phyloP scores from a whole-genome alignment of 23 tunicate species.

The Corella eumyota region DNA sequence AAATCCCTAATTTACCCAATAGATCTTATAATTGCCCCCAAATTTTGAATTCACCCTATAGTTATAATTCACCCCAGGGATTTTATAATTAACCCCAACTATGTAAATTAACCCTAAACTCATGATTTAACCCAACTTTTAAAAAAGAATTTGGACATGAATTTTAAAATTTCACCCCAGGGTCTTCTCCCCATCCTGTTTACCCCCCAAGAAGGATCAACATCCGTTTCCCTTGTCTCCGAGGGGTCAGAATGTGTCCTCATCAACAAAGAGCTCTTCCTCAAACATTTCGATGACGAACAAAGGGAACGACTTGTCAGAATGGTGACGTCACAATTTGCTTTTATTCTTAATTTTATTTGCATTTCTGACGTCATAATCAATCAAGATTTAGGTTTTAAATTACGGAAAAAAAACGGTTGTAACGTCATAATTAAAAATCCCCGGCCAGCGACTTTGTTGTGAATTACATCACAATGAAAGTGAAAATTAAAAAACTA shows the following conservation, averaged over 20 bases:
- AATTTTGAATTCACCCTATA: too few relatives aligned
- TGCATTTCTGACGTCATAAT: background rate
- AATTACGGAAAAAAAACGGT: background rate
- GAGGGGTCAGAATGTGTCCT: conserved; percentile 84
- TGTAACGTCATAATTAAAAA: background rate
- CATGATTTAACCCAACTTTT: too few relatives aligned
- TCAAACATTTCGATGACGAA: conserved; percentile 47
- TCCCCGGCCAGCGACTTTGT: too few relatives aligned
- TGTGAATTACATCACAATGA: too few relatives aligned
- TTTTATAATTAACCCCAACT: too few relatives aligned
- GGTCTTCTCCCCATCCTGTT: conserved; percentile 46
- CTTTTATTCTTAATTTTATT: background rate
- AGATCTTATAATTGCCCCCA: too few relatives aligned
- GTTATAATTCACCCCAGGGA: too few relatives aligned
- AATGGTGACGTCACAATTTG: conserved; percentile 17
- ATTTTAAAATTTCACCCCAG: too few relatives aligned
- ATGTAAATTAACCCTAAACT: too few relatives aligned
- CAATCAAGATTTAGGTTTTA: background rate
- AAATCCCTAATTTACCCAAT: too few relatives aligned
- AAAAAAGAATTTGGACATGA: too few relatives aligned
- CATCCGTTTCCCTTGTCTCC: conserved; percentile 52
- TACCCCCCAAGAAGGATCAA: conserved; percentile 29
- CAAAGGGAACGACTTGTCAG: conserved; percentile 40
- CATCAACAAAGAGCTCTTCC: conserved; percentile 44
- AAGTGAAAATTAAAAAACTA: too few relatives aligned